Evolutionary conservation across 2,888 invertebrate genomes (phyloP).

Genomic region (Noctuana brunneofusca): DNA sequence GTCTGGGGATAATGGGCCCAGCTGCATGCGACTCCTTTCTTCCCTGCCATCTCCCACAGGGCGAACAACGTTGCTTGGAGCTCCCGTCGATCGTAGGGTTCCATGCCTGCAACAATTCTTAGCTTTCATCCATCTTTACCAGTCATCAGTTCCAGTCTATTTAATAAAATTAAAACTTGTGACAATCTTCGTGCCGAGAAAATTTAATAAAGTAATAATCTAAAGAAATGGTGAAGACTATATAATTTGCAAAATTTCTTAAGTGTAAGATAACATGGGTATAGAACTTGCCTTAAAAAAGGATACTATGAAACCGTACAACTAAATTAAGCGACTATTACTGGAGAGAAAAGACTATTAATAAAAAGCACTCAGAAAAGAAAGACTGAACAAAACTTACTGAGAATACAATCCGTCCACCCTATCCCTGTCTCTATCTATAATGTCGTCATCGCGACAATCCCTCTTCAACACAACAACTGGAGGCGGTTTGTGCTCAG

Average conservation of each 20-base stretch:
- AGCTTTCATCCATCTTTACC: no score
- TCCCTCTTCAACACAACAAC: slow-evolving; percentile 96
- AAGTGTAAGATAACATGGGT: no score
- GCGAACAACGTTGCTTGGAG: slow-evolving; percentile 80
- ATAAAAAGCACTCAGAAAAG: background rate
- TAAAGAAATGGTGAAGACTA: no score
- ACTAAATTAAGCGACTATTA: no score
- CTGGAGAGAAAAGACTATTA: no score
- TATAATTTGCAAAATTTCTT: no score
- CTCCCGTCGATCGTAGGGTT: slow-evolving; percentile 66
- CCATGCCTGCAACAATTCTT: slow-evolving; percentile 62
- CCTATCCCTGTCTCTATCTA: slow-evolving; percentile 79
- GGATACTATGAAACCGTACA: no score
- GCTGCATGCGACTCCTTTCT: slow-evolving; percentile 89
- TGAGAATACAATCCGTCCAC: slow-evolving; percentile 76
- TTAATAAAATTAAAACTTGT: no score
- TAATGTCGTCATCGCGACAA: slow-evolving; percentile 89
- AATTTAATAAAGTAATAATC: no score
- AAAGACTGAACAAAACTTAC: slow-evolving; percentile 48
- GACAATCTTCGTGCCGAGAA: no score
- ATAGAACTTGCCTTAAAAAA: no score
- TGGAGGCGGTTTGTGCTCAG: slow-evolving; percentile 93
- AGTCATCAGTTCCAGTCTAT: no score
- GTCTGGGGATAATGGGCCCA: slow-evolving; percentile 87
- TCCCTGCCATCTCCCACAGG: slow-evolving; percentile 91